Evolutionary conservation across 2,113 vertebrate species (phyloP), one percentile per base, ranked within the genome.

Genomic region (Ariopsis seemanni): DNA sequence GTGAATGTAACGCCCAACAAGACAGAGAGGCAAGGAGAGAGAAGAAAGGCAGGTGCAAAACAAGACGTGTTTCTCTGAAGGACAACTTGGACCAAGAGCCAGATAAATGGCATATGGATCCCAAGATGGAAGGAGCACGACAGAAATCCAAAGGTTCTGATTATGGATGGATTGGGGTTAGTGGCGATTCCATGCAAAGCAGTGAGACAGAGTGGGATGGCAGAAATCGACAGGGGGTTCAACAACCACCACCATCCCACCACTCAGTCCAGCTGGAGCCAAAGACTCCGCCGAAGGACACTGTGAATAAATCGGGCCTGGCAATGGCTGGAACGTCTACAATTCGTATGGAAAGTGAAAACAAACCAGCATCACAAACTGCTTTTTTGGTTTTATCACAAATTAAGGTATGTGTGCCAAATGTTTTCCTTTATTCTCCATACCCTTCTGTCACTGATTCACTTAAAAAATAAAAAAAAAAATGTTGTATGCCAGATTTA

Each of bases 371-470:
- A 90, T 86, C 94, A 89, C 92, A 90, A 91, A 92, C 94, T 89
- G 90, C 91, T 91, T 94, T 93, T 86, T 92, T 91, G 88, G 92
- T 90, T 88, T 91, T 94, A 90, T 90, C 93, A 90, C 92, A 93
- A 17, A 92, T 90, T 88, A 95, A 96, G 95, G 95, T 96, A 94
- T 90, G 96, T 96, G 87, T 82, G 34, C 74, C 74, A 57, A 5
- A 1, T 74, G 86, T 82, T 30, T 4, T 72, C 27, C 80, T 12
- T 53, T 52, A 57, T 85, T 85, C 25, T 60, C 72, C 7, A 4
- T n/a, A 48, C 55, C 48, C 15, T 58, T 74, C 14, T 42, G 12
- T 75, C 25, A 25, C 14, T 30, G 34, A 62, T 25, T 25, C 53
- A 25, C 55, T 42, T 57, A 10, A 15, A 4, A 42, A 71, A 17